Evolutionary conservation across 1,140 invertebrate genomes (phyloP), one percentile per base, ranked within the genome.

Genomic region (Megalopta genalis): DNA sequence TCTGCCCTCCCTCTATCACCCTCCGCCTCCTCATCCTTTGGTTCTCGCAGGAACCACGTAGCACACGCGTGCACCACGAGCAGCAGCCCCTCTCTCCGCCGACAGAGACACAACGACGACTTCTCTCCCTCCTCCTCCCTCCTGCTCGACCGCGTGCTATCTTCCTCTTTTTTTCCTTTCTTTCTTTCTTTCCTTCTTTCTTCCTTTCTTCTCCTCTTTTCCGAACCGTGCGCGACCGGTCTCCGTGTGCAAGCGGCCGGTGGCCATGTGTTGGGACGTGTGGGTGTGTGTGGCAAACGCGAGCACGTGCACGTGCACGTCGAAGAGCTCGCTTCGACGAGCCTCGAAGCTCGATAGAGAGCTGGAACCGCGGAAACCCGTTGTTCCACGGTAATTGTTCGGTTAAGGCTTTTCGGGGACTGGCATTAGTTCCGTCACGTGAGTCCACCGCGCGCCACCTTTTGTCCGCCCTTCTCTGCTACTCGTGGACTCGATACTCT

Each of bases 281-380:
- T 69, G 12, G 25, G 6, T 57, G 23, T 59, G 23, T 59, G 57
- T 60, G 18, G 32, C 9, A 64, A n/a, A 60, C 60, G 62, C n/a
- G 25, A 81, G 80, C 72, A 78, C 49, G 49, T 52, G 39, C 39
- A 42, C 74, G 79, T 71, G 73, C 66, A 54, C 74, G 74, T 39
- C 60, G 62, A 23, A 67, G 67, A 71, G 62, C 52, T 57, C 62
- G 75, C 62, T 77, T 77, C 80, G 69, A 57, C 80, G 80, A 63
- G 63, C 63, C 76, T 23, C 66, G 67, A 25, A 49, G 37, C 60
- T 59, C 62, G 77, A 73, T 65, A 46, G 49, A 78, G 59, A 63
- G 23, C 25, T 37, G 25, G 16, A 49, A 57, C 27, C 62, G 59
- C 46, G 27, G 46, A 23, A 78, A 72, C 59, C 64, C 66, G 62